Base-by-base conservation (phyloP, 2,888 invertebrate species). In the Ormyrus rosae region DNA sequence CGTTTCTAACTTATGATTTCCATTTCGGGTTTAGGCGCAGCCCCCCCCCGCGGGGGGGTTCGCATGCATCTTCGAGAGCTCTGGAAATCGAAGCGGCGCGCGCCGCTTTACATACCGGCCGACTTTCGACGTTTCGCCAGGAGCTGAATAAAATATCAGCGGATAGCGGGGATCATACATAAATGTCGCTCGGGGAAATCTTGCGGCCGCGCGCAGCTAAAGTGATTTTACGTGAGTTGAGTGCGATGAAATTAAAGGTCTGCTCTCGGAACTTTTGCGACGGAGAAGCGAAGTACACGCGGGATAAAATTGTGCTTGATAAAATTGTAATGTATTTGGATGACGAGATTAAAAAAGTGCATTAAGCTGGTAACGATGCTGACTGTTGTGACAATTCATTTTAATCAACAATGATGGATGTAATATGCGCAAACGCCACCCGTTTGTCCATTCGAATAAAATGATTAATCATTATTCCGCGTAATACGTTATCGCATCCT, bases 1-100 rank as follows among this genome's bases (percentile, higher is more conserved):
- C 56, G 6, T 2, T n/a, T 56, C 61, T 61, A 61, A 61, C 61
- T 61, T 45, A 61, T 45, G 61, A 45, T 68, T 68, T n/a, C 68
- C 55, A 56, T 68, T 68, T 68, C 55, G 34, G 55, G 46, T 4
- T n/a, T n/a, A 10, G 61, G 45, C 6, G 13, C 13, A 13, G n/a
- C 60, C 8, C 8, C n/a, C 19, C 8, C 9, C 11, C 56, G 56
- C 65, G n/a, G 11, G 50, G 8, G n/a, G 13, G 9, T 50, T 45
- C 46, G 50, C n/a, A 65, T 50, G 50, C 19, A 9, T 65, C 48
- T 65, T 50, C 65, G n/a, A 6, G n/a, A 6, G n/a, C 1, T 3
- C 48, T 1, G 65, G 9, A 50, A 65, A 65, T 65, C 50, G 50
- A 65, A 65, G 50, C 50, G 34, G 34, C 50, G 50, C 50, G 9